Base-by-base conservation (phyloP, 2,888 invertebrate genomes). In the Junonia oenone region DNA sequence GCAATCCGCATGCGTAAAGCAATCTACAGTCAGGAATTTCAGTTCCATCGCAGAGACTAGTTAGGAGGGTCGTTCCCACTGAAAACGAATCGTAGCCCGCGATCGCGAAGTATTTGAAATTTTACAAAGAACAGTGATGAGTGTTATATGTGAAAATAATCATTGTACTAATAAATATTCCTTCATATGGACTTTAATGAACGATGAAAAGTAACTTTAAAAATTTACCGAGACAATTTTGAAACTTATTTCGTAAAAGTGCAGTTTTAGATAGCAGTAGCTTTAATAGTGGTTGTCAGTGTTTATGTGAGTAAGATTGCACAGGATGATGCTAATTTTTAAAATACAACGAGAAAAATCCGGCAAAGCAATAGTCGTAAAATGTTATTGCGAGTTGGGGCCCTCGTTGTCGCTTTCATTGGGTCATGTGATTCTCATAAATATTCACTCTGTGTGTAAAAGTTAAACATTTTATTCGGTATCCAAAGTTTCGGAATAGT, bases 1-100 rank as follows among this genome's bases (percentile, higher is more conserved):
- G 69, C 69, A 75, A 71, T 71, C 75, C 88, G 88, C 88, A 88
- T 87, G 88, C 88, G 87, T 87, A 74, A 72, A 82, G 72, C 71
- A 69, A 62, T 66, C 75, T 71, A 73, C 73, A 77, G 78, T 75
- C 77, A 77, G 70, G 73, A 65, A 66, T 66, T 73, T 78, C 83
- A 88, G 88, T 88, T 67, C 70, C 71, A 69, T 70, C 64, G 62
- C 67, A 69, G 76, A 69, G 67, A 59, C 65, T 63, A 73, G 64
- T 66, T 66, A 59, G 76, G 72, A 66, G 68, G 68, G 68, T 79
- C 83, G 83, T 78, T 63, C 66, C 72, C 49, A 48, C 64, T 56
- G 15, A 15, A 15, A 51, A 56, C 61, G 58, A 55, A 50, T 50
- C 17, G 11, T 17, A 8, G 56, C 54, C 53, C 75, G 72, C 72